phyloP scores from a whole-genome alignment of 2,113 vertebrate genomes.

The Rhagologus leucostigma region DNA sequence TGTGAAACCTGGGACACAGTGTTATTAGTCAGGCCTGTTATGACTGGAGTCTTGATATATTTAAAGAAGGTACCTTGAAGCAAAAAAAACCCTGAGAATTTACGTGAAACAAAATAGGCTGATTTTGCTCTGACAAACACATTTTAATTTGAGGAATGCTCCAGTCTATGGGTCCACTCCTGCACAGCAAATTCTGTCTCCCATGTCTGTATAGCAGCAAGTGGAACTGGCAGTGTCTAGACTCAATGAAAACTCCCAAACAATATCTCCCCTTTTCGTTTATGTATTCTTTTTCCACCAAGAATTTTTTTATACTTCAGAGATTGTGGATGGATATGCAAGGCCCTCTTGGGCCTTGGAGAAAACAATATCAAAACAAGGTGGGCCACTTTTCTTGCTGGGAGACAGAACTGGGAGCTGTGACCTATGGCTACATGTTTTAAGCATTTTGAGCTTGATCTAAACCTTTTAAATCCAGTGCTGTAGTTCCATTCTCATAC shows the following conservation, averaged over 20 bases:
- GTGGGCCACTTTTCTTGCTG: neutral
- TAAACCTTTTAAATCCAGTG: neutral
- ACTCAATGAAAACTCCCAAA: neutral
- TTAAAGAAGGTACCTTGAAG: neutral
- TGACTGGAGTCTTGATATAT: neutral
- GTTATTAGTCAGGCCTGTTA: neutral
- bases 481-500: neutral
- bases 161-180: neutral
- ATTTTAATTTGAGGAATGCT: neutral
- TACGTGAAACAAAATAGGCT: neutral
- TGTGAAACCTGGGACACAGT: neutral
- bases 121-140: neutral
- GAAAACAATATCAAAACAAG: neutral
- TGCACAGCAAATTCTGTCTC: neutral
- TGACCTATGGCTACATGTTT: neutral
- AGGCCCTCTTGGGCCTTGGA: neutral
- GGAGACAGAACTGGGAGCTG: neutral
- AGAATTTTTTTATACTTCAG: neutral
- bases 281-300: neutral
- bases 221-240: neutral
- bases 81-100: neutral
- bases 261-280: neutral
- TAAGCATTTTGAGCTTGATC: neutral
- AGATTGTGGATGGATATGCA: neutral
- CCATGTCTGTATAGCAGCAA: neutral